These are phyloP conservation scores for Bombus consobrinus DNA, from an alignment of 1,140 invertebrate genomes.

Conservation along the genomic window DNA sequence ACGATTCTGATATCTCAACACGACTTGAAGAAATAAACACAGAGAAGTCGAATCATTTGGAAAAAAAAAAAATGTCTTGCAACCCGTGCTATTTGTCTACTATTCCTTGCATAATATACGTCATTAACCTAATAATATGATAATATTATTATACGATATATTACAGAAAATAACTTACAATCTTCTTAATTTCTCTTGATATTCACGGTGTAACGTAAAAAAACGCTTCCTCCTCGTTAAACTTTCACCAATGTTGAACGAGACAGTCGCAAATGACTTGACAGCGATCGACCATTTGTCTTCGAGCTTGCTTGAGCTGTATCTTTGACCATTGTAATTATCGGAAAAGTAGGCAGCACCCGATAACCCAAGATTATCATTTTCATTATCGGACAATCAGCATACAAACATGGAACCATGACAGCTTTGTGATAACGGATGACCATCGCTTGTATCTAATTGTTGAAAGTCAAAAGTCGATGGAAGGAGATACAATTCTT, in stretches of 20 bases:
- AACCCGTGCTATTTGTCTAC: too few relatives aligned
- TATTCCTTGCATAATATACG: neutral
- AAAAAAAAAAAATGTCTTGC: neutral
- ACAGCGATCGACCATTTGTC: neutral
- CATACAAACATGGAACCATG: constrained; percentile 6
- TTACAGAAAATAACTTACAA: neutral
- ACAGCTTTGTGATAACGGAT: constrained; percentile 2
- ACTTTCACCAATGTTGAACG: neutral
- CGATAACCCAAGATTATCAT: constrained; percentile 56
- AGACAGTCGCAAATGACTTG: neutral
- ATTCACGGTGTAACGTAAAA: neutral
- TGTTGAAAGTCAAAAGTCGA: neutral
- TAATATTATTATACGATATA: neutral
- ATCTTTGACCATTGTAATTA: constrained; percentile 52
- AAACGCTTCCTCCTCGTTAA: neutral
- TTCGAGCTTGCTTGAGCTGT: constrained; percentile 16
- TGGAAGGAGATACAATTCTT: too few relatives aligned
- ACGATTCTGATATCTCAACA: neutral
- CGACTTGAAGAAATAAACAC: neutral
- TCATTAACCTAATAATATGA: constrained; percentile 8
- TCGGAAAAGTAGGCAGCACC: constrained; percentile 14
- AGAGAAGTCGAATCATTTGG: neutral
- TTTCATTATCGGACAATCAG: constrained; percentile 44
- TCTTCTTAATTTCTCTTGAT: neutral
- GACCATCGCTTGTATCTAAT: neutral